Evolutionary conservation across 2,113 vertebrate species (phyloP).

Genomic region (Pomatostomus ruficeps): DNA sequence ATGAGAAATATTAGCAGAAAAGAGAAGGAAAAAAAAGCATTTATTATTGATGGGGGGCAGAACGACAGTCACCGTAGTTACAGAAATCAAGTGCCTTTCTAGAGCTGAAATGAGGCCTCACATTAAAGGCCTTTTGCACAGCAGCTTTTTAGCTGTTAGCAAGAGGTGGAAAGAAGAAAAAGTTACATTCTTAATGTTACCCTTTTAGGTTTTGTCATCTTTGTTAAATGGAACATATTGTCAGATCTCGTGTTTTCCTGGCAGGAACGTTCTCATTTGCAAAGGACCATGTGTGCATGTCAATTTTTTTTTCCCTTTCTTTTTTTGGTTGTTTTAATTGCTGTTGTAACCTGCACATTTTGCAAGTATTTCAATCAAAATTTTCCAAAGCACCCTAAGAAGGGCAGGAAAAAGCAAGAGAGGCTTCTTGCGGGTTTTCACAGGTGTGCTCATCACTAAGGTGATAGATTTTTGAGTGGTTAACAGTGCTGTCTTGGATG

Average conservation of each 20-base stretch:
- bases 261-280: constrained; percentile 16
- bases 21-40: background rate
- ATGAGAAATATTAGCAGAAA: background rate
- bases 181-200: background rate
- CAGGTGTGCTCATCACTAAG: background rate
- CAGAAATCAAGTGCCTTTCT: background rate
- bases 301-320: background rate
- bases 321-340: background rate
- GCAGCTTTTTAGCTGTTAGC: background rate
- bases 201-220: background rate
- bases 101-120: background rate
- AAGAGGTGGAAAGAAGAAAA: background rate
- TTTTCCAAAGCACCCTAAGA: background rate
- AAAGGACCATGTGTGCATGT: background rate
- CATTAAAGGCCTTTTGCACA: background rate
- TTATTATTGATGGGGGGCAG: background rate
- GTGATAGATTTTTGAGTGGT: background rate
- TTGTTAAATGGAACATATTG: constrained; percentile 23
- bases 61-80: background rate
- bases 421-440: background rate
- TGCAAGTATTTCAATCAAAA: background rate
- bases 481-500: background rate
- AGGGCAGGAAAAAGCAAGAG: background rate
- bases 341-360: background rate
- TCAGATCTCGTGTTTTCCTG: background rate